Conservation (phyloP, 2,888 invertebrate genomes). For the Caenorhabditis sp. region DNA sequence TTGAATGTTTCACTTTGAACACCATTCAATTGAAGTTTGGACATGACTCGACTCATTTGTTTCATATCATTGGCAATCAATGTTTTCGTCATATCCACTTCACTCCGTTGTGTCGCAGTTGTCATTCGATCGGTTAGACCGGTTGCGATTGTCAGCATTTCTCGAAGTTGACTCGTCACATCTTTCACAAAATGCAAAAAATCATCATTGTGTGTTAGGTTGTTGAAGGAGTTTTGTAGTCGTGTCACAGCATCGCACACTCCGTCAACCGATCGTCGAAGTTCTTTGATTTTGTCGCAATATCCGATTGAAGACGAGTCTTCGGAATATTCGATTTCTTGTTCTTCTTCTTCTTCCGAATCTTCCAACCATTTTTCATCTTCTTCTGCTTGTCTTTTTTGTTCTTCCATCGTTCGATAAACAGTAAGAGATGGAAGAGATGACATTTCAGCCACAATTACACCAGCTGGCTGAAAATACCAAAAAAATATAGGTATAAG, state of each 20-base stretch:
- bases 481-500: not conserved
- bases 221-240: constrained; percentile 50
- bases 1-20: constrained; percentile 40
- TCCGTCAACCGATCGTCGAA: constrained; percentile 24
- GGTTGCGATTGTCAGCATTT: constrained; percentile 40
- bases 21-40: constrained; percentile 34
- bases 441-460: constrained; percentile 57
- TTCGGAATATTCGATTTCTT: constrained; percentile 18
- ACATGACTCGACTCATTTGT: constrained; percentile 55
- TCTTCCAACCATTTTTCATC: constrained; percentile 67
- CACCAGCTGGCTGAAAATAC: constrained; percentile 48
- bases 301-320: constrained; percentile 10
- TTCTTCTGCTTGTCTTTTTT: constrained; percentile 62
- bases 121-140: constrained; percentile 19
- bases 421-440: constrained; percentile 58
- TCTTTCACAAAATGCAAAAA: constrained; percentile 42
- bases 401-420: constrained; percentile 61
- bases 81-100: constrained; percentile 50
- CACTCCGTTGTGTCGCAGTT: constrained; percentile 25
- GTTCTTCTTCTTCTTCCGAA: constrained; percentile 37
- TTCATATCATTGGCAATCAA: constrained; percentile 56
- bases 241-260: constrained; percentile 45
- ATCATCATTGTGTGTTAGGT: constrained; percentile 48
- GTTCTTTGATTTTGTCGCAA: constrained; percentile 9
- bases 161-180: constrained; percentile 38